A percentile compares a stretch with the other conserved stretches of the same genome.
Conservation (phyloP, 2,113 vertebrate genomes). For the Microcebus lehilahytsara region DNA sequence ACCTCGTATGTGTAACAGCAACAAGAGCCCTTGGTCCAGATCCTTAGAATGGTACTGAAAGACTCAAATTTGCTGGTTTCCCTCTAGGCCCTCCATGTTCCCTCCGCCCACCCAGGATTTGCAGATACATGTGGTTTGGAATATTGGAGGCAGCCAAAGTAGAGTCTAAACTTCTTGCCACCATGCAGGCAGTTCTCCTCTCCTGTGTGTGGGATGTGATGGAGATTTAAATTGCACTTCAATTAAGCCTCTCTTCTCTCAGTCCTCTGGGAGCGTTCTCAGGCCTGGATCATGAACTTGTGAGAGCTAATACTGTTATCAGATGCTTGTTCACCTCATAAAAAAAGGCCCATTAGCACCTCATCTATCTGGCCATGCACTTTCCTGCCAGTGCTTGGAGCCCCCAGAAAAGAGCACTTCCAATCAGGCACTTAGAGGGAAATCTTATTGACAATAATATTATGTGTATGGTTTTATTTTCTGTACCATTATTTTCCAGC, state of each 20-base stretch:
- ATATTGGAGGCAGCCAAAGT: not conserved
- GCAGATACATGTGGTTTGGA: not conserved
- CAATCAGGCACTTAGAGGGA: not conserved
- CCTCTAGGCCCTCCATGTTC: not conserved
- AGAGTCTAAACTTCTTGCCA: not conserved
- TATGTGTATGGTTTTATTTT: not conserved
- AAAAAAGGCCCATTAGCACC: conserved; percentile 1
- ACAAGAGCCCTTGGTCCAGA: not conserved
- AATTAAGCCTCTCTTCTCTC: conserved; percentile 23
- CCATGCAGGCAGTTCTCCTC: not conserved
- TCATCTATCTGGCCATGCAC: not conserved
- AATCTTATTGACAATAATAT: not conserved
- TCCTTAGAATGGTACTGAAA: not conserved
- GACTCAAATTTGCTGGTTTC: not conserved
- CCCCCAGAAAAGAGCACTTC: not conserved
- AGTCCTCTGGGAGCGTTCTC: not conserved
- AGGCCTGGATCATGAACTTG: not conserved
- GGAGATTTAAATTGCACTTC: conserved; percentile 26
- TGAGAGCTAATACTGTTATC: conserved; percentile 24
- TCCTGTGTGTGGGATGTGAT: not conserved
- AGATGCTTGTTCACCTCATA: not conserved
- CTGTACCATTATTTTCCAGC: conserved; percentile 1
- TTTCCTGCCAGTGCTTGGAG: not conserved
- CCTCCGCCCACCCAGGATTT: not conserved
- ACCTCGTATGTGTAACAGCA: not conserved